phyloP scores from a whole-genome alignment of 2,113 vertebrate genomes.

The Orycteropus afer region DNA sequence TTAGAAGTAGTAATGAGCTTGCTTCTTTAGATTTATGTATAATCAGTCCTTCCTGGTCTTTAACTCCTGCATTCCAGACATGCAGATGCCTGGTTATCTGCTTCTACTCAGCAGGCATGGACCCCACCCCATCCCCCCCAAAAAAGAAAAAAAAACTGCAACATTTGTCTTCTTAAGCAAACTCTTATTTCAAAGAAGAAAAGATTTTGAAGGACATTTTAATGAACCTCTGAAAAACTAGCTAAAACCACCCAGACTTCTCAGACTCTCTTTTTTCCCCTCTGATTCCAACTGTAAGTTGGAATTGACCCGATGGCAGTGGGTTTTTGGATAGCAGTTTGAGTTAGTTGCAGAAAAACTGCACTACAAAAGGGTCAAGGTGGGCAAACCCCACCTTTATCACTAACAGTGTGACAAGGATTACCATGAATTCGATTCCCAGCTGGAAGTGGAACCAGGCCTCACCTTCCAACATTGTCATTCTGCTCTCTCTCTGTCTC shows the following conservation, averaged over 20 bases:
- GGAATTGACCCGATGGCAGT: too few species aligned
- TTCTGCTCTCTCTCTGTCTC: background rate
- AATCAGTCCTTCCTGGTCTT: background rate
- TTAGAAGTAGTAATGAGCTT: background rate
- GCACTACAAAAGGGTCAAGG: background rate
- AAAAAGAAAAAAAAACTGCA: too few species aligned
- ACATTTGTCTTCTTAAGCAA: background rate
- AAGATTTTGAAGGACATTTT: too few species aligned
- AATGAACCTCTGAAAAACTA: background rate
- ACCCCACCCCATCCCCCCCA: background rate
- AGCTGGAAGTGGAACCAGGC: background rate
- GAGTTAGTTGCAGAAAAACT: constrained; percentile 6
- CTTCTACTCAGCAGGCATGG: background rate
- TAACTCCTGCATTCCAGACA: background rate
- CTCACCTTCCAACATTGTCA: background rate
- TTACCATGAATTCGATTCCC: background rate
- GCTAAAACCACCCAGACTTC: background rate
- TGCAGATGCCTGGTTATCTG: background rate
- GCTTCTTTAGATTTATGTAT: background rate
- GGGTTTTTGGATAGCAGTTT: too few species aligned
- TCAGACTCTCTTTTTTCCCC: background rate
- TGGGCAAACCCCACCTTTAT: background rate
- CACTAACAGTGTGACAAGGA: background rate
- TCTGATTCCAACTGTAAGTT: too few species aligned
- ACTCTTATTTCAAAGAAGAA: too few species aligned